Conservation (phyloP, 1,140 invertebrate species). For the Aplysia californica region DNA sequence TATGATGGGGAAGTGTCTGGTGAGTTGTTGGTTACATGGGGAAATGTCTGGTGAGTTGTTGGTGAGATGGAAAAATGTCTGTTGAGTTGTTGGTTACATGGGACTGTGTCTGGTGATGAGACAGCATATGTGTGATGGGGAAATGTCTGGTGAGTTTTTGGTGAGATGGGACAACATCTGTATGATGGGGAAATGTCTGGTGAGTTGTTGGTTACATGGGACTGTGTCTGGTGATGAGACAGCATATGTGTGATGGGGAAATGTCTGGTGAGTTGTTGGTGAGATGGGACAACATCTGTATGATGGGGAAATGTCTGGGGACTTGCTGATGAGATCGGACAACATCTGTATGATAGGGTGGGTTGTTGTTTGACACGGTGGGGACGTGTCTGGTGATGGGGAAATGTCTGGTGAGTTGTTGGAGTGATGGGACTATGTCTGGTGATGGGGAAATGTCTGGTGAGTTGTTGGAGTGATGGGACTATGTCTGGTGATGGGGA, state of each 20-base stretch:
- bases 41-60: background rate
- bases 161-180: background rate
- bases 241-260: background rate
- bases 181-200: background rate
- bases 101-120: slow-evolving; percentile 70
- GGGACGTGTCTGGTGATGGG: background rate
- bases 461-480: no score
- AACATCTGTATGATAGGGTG: slow-evolving; percentile 71
- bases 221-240: no score
- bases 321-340: slow-evolving; percentile 54
- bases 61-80: background rate
- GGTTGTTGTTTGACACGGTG: background rate
- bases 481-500: no score
- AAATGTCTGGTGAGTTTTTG: background rate
- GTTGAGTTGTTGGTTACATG: slow-evolving; percentile 45
- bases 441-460: background rate
- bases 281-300: background rate
- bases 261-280: slow-evolving; percentile 69
- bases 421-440: background rate
- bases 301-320: background rate
- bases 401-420: background rate
- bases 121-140: no score
- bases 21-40: slow-evolving; percentile 49
- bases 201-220: no score
- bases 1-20: slow-evolving; percentile 65